A percentile compares a stretch with the other conserved stretches of the same genome.
These are phyloP conservation scores for Pyrrhia umbra DNA, from an alignment of 2,888 invertebrate species.

Conservation along the genomic window DNA sequence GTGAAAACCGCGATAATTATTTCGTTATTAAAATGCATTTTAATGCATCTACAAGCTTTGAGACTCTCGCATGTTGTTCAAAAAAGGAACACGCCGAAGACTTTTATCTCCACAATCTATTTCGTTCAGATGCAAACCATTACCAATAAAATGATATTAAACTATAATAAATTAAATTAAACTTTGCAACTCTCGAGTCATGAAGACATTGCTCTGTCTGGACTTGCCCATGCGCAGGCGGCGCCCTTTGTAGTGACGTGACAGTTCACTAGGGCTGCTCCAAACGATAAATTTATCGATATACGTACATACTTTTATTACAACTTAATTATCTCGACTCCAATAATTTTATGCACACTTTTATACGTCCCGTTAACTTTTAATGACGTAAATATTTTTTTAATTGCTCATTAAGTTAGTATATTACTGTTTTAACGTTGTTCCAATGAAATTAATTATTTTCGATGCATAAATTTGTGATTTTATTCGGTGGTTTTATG, in stretches of 20 bases:
- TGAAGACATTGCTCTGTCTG: conserved; percentile 55
- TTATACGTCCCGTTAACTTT: conserved; percentile 43
- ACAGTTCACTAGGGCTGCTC: conserved; percentile 48
- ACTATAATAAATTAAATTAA: conserved; percentile 49
- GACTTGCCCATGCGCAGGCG: conserved; percentile 53
- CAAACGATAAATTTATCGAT: conserved; percentile 19
- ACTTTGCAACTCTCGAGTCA: conserved; percentile 43
- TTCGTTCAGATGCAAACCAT: conserved; percentile 18
- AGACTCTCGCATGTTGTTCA: neutral
- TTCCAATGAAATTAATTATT: conserved; percentile 26
- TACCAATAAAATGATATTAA: conserved; percentile 40
- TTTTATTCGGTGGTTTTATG: conserved; percentile 30
- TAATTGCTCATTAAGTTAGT: conserved; percentile 28
- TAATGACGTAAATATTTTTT: conserved; percentile 40
- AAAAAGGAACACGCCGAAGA: neutral
- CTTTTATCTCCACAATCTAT: neutral
- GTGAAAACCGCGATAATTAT: too few species aligned
- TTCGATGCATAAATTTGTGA: conserved; percentile 9
- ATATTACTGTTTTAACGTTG: conserved; percentile 32
- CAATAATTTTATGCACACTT: conserved; percentile 43
- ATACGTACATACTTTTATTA: conserved; percentile 46
- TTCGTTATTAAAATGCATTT: too few species aligned
- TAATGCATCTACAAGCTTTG: neutral
- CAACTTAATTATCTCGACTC: conserved; percentile 50
- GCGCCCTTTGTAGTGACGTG: conserved; percentile 51